These are phyloP conservation scores for Medauroidea extradentata DNA, from an alignment of 1,140 invertebrate genomes.

Conservation along the genomic window DNA sequence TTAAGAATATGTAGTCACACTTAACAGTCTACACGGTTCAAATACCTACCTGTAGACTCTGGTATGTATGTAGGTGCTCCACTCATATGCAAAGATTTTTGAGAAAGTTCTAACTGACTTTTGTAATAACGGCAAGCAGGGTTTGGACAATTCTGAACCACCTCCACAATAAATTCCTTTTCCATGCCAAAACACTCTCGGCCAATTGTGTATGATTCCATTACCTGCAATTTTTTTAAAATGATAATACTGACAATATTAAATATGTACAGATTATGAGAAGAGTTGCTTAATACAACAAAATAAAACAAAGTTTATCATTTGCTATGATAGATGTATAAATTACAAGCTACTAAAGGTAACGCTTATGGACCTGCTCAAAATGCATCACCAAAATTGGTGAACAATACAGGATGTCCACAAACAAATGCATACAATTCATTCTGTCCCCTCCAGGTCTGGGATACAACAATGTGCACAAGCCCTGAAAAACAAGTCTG, in stretches of 20 bases:
- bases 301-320: too few species aligned
- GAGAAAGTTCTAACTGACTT: constrained; percentile 73
- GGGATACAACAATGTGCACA: too few species aligned
- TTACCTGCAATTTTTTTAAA: constrained; percentile 48
- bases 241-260: constrained; percentile 3
- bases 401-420: too few species aligned
- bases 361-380: too few species aligned
- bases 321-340: too few species aligned
- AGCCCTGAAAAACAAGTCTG: too few species aligned
- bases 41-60: constrained; percentile 24
- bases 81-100: constrained; percentile 40
- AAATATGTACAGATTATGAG: background rate
- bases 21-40: background rate
- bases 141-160: constrained; percentile 81
- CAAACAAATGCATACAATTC: too few species aligned
- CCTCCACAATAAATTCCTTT: constrained; percentile 82
- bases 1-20: background rate
- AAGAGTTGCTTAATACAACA: too few species aligned
- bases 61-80: constrained; percentile 29
- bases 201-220: constrained; percentile 81
- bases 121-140: constrained; percentile 81
- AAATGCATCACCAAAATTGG: too few species aligned
- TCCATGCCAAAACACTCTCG: constrained; percentile 84
- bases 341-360: too few species aligned
- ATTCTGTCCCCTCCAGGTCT: too few species aligned